Percentiles rank a stretch among this genome's conserved stretches.
Conservation (phyloP, 2,797 vertebrate genomes). For the Harpagifer antarcticus region DNA sequence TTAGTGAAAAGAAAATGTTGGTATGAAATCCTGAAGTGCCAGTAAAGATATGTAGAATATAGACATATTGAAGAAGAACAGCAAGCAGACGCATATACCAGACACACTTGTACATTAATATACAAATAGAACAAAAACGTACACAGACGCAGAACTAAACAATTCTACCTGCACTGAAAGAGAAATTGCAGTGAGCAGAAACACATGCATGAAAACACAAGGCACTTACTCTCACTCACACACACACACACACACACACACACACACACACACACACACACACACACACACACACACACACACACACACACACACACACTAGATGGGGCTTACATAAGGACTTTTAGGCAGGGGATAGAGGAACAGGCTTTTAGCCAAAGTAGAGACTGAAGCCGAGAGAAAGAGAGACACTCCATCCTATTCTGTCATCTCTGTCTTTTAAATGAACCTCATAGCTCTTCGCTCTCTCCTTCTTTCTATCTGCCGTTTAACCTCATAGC, state of each 20-base stretch:
- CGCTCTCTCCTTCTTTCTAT: conserved; percentile 24
- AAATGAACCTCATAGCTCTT: conserved; percentile 51
- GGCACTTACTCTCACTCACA: no score
- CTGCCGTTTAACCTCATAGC: conserved; percentile 53
- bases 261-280: no score
- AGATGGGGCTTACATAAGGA: conserved; percentile 40
- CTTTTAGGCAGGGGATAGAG: conserved; percentile 20
- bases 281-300: no score
- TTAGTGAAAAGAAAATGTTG: no score
- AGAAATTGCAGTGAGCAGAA: conserved; percentile 14
- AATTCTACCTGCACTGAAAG: conserved; percentile 14
- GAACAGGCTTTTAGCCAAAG: conserved; percentile 50
- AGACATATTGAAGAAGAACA: no score
- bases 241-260: no score
- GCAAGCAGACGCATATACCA: neutral
- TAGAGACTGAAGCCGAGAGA: conserved; percentile 4
- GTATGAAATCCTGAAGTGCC: no score
- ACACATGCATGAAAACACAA: conserved; percentile 23
- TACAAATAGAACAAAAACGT: neutral
- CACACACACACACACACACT: neutral
- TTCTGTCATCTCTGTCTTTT: conserved; percentile 26
- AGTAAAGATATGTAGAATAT: no score
- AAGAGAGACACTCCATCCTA: neutral
- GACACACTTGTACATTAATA: neutral
- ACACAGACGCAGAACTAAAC: neutral